Percentiles rank a stretch among this genome's conserved stretches.
Conservation (phyloP, 2,113 vertebrate species). For the Sinocyclocheilus maitianheensis region DNA sequence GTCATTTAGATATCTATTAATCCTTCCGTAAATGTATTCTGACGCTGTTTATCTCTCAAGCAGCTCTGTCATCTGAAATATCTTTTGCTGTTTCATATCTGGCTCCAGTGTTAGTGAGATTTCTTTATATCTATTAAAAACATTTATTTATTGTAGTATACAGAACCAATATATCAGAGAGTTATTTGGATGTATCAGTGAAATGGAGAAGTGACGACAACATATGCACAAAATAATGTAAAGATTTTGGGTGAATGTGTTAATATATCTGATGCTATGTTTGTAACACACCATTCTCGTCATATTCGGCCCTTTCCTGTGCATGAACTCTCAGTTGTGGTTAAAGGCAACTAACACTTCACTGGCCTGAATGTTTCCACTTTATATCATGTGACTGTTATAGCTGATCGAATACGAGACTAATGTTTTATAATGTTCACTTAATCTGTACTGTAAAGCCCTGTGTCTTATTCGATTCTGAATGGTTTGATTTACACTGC, state of each 20-base stretch:
- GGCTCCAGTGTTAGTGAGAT: constrained; percentile 10
- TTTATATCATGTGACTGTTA: constrained; percentile 49
- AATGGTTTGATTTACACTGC: constrained; percentile 30
- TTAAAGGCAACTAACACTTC: constrained; percentile 8
- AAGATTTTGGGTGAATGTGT: constrained; percentile 23
- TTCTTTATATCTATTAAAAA: constrained; percentile 9
- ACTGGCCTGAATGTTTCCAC: constrained; percentile 41
- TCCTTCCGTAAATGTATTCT: constrained; percentile 9
- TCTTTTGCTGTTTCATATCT: constrained; percentile 11
- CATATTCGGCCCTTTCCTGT: neutral
- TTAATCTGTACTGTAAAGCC: constrained; percentile 17
- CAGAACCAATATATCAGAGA: constrained; percentile 8
- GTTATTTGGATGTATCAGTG: constrained; percentile 1
- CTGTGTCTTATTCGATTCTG: constrained; percentile 26
- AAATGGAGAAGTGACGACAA: neutral
- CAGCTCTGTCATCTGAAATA: neutral
- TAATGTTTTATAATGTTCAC: constrained; percentile 27
- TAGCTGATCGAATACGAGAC: constrained; percentile 5
- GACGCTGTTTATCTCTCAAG: neutral
- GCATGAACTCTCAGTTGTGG: constrained; percentile 11
- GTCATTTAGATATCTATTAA: constrained; percentile 6
- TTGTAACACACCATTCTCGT: neutral
- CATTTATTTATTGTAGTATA: constrained; percentile 28
- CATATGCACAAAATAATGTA: constrained; percentile 34
- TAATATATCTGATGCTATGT: neutral